Evolutionary conservation across 92 coral and sea anemone genomes (phyloP).

Genomic region (Pocillopora meandrina): DNA sequence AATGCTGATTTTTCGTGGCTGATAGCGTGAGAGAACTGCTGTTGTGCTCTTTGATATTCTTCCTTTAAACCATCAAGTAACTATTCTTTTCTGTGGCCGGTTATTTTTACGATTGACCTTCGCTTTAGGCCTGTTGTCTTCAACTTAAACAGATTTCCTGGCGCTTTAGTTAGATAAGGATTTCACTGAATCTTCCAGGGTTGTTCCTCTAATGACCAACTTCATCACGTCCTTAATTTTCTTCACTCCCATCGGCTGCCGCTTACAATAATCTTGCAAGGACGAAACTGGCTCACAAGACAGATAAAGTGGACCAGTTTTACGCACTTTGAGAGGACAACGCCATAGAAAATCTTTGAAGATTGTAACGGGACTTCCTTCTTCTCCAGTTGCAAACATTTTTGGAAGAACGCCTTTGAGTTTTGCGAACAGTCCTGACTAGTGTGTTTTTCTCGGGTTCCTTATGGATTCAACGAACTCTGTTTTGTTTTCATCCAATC

Average conservation of each 20-base stretch:
- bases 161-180: background rate
- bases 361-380: slow-evolving; percentile 53
- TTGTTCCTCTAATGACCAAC: background rate
- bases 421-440: slow-evolving; percentile 51
- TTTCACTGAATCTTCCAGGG: background rate
- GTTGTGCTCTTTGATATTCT: slow-evolving; percentile 51
- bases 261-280: background rate
- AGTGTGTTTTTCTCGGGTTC: background rate
- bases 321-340: slow-evolving; percentile 13
- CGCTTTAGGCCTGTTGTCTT: background rate
- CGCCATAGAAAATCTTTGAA: slow-evolving; percentile 34
- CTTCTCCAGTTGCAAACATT: slow-evolving; percentile 60
- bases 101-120: background rate
- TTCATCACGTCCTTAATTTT: background rate
- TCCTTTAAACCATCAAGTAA: background rate
- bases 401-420: slow-evolving; percentile 54
- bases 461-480: slow-evolving; percentile 56
- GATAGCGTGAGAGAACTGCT: slow-evolving; percentile 20
- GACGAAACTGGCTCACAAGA: background rate
- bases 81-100: background rate
- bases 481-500: too few species aligned
- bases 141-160: background rate
- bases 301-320: slow-evolving; percentile 42
- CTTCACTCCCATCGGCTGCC: background rate
- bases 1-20: background rate